Evolutionary conservation across 2,113 vertebrate species (phyloP).

Genomic region (Neotragus moschatus): DNA sequence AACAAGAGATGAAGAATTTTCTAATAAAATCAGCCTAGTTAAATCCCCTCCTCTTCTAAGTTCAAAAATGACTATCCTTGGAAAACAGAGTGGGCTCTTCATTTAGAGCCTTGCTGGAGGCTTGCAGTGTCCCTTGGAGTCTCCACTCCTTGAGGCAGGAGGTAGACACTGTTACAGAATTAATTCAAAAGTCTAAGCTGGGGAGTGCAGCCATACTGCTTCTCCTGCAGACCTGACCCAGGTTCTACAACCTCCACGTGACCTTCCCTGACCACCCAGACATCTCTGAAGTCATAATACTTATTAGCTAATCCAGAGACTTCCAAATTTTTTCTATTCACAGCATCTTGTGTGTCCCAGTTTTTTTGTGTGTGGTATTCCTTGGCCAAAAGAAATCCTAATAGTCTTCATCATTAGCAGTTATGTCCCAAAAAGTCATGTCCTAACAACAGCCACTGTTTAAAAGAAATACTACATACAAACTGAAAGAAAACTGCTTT

Average conservation of each 20-base stretch:
- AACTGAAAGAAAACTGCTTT: background rate
- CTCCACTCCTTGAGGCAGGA: background rate
- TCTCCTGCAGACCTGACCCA: background rate
- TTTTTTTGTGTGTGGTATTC: too few relatives aligned
- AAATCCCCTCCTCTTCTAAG: background rate
- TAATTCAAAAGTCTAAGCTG: too few relatives aligned
- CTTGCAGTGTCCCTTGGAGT: background rate
- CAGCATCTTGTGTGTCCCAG: background rate
- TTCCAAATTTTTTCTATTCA: background rate
- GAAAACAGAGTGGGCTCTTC: background rate
- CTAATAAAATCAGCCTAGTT: conserved; percentile 42
- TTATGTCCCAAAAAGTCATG: background rate
- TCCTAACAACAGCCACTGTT: background rate
- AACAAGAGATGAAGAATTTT: conserved; percentile 59
- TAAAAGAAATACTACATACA: background rate
- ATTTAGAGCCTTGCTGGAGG: background rate
- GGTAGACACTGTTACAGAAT: background rate
- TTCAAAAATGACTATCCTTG: background rate
- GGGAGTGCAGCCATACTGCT: background rate
- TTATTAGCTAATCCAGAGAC: background rate
- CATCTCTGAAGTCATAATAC: background rate
- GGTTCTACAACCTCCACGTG: background rate
- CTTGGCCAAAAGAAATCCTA: background rate
- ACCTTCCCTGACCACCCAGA: background rate
- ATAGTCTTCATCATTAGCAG: background rate